Evolutionary conservation across 2,797 vertebrate genomes (phyloP).

Genomic region (Myotis planiceps): DNA sequence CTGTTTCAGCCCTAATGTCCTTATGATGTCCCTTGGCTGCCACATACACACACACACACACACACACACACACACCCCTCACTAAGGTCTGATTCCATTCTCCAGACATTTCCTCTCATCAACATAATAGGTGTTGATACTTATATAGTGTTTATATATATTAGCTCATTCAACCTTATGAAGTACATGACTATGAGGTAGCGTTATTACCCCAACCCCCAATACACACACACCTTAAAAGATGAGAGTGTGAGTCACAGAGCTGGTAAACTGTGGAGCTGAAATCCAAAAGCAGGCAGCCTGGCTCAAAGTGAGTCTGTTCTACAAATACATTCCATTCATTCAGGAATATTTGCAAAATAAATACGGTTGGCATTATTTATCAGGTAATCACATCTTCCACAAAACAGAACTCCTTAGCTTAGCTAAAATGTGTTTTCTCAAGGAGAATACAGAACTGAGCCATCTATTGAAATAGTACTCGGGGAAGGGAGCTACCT

Average conservation of each 20-base stretch:
- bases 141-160: not conserved
- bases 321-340: not conserved
- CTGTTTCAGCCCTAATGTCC: not conserved
- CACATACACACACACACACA: not conserved
- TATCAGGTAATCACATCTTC: not conserved
- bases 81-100: not conserved
- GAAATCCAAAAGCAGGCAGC: not conserved
- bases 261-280: not conserved
- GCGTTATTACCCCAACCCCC: not conserved
- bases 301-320: not conserved
- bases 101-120: not conserved
- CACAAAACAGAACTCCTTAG: not conserved
- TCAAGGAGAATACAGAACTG: not conserved
- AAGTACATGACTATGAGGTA: not conserved
- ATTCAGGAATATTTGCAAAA: not conserved
- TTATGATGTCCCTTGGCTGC: not conserved
- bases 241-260: not conserved
- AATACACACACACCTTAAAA: not conserved
- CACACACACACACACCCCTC: not conserved
- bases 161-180: not conserved
- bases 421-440: not conserved
- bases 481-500: not conserved
- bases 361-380: not conserved
- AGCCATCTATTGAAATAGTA: not conserved
- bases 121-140: not conserved